Base-by-base conservation (phyloP, 2,797 vertebrate species). In the Trematomus bernacchii region DNA sequence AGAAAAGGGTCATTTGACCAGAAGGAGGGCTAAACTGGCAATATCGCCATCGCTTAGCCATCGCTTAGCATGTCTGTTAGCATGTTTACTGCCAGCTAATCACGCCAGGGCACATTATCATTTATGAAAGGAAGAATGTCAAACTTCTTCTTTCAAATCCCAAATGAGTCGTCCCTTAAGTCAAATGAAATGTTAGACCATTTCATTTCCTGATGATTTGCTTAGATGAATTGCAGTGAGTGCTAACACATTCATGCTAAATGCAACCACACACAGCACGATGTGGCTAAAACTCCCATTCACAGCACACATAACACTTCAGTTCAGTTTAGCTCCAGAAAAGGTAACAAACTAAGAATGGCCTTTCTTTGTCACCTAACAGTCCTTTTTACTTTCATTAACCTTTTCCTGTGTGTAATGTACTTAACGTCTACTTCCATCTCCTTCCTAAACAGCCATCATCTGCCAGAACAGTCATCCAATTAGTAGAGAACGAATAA, bases 331-430 rank as follows among this genome's bases (percentile, higher is more conserved):
- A 4, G 61, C 60, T 52, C 14, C 6, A 63, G 46, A 16, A 30
- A 58, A 54, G 3, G 30, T 19, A 57, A 14, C 57, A 57, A 51
- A 42, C 44, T 3, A 42, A n/a, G 21, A 0, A 2, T 43, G 40
- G 51, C 59, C 37, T 23, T 66, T 18, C 43, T 59, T 37, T 59
- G 44, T 53, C 53, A 55, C 50, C 27, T 14, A n/a, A 57, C 4
- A 15, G 61, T 51, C 57, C 62, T 70, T 66, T 47, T 80, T 15
- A 77, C 50, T 82, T 77, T 78, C 73, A 76, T 89, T 89, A 89
- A 86, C 83, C 82, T 87, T 89, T 58, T 61, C 74, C 71, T 68
- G 27, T 21, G 63, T 12, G 30, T 87, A 71, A 90, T 90, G 91
- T 60, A 66, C 50, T 85, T 73, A 73, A 59, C 2, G 76, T 86